Evolutionary conservation across 30 jellyfish, hydroid and myxozoan genomes (phyloP), one percentile per base, ranked within the genome.

Genomic region (Kudoa iwatai): DNA sequence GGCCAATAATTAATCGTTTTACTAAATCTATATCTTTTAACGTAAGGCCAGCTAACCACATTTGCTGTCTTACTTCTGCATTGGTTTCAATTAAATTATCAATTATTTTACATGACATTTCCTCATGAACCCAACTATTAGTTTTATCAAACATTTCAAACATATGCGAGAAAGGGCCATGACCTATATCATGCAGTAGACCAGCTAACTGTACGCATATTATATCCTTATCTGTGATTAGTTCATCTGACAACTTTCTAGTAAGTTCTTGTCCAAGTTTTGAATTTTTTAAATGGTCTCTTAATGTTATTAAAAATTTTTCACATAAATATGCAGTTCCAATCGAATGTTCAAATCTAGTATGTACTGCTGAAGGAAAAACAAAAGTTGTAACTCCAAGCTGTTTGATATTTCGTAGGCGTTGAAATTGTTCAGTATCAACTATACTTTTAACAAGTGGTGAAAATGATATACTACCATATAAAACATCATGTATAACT

Each of bases 101-200:
- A 49, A 69, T 58, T 83, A 69, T 40, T 32, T 51, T 53, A 19
- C 63, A 34, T 14, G 91, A 69, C 11, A 57, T 82, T 46, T 54
- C 44, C 33, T 69, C 91, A 39, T 69, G 91, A 0, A 46, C 34
- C 91, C 86, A 67, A 0, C 17, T 20, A 28, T 20, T 56, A 0
- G 82, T 84, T 18, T 21, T 25, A 1, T 43, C 25, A 3, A 4
- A 49, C 32, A 34, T 48, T 34, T 53, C 74, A 62, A 52, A 62
- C 20, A 62, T 64, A 39, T 62, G 85, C 1, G 85, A 62, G 36
- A 62, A 62, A 17, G 85, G 74, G 16, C 85, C 85, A 53, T 62
- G 85, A 36, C 85, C 94, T 31, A 77, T 49, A 48, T 77, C 94
- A 49, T 77, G 94, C 34, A 87, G 62, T 2, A 77, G 39, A 7